Conservation (phyloP, 2,113 vertebrate genomes). For the Micronisus gabar region DNA sequence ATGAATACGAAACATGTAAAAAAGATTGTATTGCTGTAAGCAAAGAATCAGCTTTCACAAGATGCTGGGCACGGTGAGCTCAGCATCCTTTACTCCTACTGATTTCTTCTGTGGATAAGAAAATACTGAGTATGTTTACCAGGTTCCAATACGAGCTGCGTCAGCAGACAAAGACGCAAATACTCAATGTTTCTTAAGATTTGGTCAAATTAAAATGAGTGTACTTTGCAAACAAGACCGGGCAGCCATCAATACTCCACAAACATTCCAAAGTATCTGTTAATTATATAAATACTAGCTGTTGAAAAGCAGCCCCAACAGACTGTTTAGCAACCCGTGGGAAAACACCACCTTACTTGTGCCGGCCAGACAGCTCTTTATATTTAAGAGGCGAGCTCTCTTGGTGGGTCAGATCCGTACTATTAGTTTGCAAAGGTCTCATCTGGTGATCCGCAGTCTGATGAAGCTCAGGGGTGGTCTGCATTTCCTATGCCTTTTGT, state of each 20-base stretch:
- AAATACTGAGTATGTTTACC: background rate
- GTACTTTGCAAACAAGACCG: constrained; percentile 3
- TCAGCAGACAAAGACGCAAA: background rate
- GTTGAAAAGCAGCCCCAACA: background rate
- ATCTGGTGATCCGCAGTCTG: background rate
- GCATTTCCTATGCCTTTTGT: background rate
- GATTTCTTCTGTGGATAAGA: background rate
- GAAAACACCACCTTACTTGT: constrained; percentile 1
- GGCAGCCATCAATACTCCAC: background rate
- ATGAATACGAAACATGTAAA: background rate
- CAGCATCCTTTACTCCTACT: background rate
- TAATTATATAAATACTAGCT: background rate
- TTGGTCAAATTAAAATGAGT: background rate
- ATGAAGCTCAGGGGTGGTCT: background rate
- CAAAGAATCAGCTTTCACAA: background rate
- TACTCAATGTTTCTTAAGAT: constrained; percentile 21
- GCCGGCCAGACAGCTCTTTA: background rate
- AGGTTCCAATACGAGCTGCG: background rate
- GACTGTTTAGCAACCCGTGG: background rate
- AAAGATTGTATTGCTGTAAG: background rate
- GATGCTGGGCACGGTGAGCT: background rate
- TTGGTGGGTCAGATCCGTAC: background rate
- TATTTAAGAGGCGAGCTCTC: background rate
- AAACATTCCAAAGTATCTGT: constrained; percentile 18
- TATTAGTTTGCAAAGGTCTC: background rate